Conservation (phyloP, 2,113 vertebrate genomes). For the Barnardius zonarius region DNA sequence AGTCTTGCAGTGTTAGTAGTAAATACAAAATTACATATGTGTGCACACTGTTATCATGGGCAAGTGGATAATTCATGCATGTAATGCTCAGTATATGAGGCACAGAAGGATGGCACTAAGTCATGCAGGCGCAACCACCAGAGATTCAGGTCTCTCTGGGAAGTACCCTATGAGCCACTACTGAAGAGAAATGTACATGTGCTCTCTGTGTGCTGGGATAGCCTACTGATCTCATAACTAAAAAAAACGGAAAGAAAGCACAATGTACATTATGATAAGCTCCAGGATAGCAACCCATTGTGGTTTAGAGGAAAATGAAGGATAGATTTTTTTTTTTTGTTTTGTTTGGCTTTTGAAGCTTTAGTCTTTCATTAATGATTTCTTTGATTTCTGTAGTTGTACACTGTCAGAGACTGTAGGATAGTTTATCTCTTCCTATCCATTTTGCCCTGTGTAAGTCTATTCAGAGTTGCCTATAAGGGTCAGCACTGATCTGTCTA, state of each 20-base stretch:
- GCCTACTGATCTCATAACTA: neutral
- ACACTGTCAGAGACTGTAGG: neutral
- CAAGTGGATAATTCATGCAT: neutral
- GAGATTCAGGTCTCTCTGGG: neutral
- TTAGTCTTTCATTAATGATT: neutral
- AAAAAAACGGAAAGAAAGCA: neutral
- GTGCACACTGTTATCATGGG: neutral
- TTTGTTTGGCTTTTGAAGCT: neutral
- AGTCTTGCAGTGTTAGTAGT: neutral
- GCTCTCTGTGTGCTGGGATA: fast-evolving
- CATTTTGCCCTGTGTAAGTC: neutral
- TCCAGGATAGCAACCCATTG: neutral
- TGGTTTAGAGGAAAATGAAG: neutral
- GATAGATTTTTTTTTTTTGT: neutral
- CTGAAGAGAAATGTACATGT: neutral
- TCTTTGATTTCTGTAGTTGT: neutral
- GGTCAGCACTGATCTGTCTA: neutral
- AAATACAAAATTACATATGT: neutral
- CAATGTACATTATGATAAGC: neutral
- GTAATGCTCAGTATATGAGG: neutral
- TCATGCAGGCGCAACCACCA: neutral
- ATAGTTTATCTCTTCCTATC: neutral
- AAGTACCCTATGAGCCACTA: neutral
- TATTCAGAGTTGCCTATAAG: neutral
- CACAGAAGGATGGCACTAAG: neutral